These are phyloP conservation scores for Platynereis dumerilii DNA, from an alignment of 2,888 invertebrate species.

Conservation along the genomic window DNA sequence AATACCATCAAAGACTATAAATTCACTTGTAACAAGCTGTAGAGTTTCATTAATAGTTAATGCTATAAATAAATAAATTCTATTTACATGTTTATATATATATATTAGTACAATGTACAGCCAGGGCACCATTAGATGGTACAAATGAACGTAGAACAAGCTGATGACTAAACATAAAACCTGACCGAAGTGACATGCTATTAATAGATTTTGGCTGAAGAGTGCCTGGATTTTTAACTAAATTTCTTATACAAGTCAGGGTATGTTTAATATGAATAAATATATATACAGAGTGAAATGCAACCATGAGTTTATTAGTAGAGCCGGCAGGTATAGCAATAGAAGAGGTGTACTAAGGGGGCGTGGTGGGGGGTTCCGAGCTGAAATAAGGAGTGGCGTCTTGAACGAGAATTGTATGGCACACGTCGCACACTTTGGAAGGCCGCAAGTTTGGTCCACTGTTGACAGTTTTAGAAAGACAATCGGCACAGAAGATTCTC, in stretches of 20 bases:
- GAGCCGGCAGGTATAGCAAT: neutral
- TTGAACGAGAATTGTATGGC: slow-evolving; percentile 88
- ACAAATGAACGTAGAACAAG: neutral
- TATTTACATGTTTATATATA: neutral
- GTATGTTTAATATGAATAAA: too few species aligned
- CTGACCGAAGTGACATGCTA: too few species aligned
- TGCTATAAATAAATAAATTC: too few species aligned
- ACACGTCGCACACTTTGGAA: slow-evolving; percentile 94
- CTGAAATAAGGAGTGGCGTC: slow-evolving; percentile 70
- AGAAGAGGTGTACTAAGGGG: slow-evolving; percentile 6
- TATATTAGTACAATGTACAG: slow-evolving; percentile 6
- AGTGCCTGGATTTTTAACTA: neutral
- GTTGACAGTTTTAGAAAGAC: slow-evolving; percentile 80
- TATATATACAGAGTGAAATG: too few species aligned
- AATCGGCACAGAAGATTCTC: slow-evolving; percentile 89
- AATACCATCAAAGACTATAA: too few species aligned
- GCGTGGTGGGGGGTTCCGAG: slow-evolving; percentile 68
- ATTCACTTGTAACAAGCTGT: too few species aligned
- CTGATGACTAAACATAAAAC: neutral
- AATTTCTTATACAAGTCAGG: neutral
- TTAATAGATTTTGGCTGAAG: too few species aligned
- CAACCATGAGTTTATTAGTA: too few species aligned
- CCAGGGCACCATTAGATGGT: neutral
- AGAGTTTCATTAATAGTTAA: too few species aligned
- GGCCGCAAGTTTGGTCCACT: slow-evolving; percentile 85